Conservation (phyloP, 2,797 vertebrate genomes). For the Macropus fuliginosus region DNA sequence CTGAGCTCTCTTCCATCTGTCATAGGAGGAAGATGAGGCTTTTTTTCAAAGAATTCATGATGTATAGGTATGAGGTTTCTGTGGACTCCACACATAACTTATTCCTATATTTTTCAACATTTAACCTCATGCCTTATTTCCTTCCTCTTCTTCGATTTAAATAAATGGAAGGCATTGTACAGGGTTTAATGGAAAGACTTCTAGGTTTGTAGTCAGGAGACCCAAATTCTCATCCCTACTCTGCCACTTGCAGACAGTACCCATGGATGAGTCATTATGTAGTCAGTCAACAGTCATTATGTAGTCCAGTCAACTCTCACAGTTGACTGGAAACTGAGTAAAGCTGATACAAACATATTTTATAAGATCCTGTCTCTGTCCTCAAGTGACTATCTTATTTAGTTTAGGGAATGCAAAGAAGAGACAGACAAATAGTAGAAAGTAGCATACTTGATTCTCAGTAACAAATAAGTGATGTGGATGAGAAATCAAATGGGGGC, state of each 20-base stretch:
- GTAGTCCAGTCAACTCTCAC: no score
- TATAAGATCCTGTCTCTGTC: neutral
- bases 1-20: neutral
- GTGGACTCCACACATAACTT: neutral
- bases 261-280: neutral
- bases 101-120: neutral
- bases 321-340: neutral
- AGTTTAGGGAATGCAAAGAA: neutral
- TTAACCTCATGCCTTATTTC: neutral
- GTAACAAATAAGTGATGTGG: neutral
- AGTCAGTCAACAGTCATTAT: neutral
- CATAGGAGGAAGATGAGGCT: neutral
- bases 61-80: neutral
- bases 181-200: neutral
- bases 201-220: neutral
- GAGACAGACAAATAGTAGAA: neutral
- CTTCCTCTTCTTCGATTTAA: neutral
- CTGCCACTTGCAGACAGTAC: neutral
- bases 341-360: neutral
- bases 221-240: neutral
- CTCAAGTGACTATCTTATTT: neutral
- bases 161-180: neutral
- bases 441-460: neutral
- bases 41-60: neutral
- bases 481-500: neutral